Evolutionary conservation across 2,113 vertebrate species (phyloP).

Genomic region (Sporophila hypoxantha): DNA sequence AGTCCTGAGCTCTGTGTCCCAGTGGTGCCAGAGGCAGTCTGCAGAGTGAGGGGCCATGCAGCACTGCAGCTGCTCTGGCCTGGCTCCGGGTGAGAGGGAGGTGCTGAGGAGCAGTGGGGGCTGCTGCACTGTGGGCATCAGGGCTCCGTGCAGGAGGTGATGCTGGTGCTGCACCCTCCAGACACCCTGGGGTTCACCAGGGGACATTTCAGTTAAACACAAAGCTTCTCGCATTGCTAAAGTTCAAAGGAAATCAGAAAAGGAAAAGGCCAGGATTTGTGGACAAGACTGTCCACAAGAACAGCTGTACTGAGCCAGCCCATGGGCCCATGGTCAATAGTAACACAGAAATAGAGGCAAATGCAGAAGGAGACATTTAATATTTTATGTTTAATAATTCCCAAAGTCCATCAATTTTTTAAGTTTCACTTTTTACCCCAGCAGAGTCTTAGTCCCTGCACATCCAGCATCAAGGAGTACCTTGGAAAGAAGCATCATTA

Average conservation of each 20-base stretch:
- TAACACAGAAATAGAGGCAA: not conserved
- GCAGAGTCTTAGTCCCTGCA: not conserved
- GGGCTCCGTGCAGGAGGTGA: rapidly evolving
- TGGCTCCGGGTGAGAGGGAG: not conserved
- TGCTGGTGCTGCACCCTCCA: not conserved
- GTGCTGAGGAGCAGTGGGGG: not conserved
- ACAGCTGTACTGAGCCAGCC: not conserved
- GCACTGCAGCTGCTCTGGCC: not conserved
- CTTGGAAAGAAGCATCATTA: not conserved
- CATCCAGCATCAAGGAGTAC: not conserved
- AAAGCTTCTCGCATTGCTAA: not conserved
- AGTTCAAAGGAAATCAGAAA: not conserved
- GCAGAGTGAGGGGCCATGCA: not conserved
- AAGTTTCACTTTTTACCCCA: not conserved
- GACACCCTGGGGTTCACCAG: rapidly evolving
- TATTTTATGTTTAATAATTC: not conserved
- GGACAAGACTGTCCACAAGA: not conserved
- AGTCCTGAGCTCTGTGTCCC: not conserved
- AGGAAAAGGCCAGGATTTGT: not conserved
- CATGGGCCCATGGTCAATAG: not conserved
- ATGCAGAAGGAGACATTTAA: not conserved
- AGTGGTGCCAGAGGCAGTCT: not conserved
- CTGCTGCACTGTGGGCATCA: rapidly evolving
- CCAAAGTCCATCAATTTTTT: not conserved
- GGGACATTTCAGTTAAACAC: not conserved